Conservation (phyloP, 2,113 vertebrate genomes). For the Amphilophus citrinellus region DNA sequence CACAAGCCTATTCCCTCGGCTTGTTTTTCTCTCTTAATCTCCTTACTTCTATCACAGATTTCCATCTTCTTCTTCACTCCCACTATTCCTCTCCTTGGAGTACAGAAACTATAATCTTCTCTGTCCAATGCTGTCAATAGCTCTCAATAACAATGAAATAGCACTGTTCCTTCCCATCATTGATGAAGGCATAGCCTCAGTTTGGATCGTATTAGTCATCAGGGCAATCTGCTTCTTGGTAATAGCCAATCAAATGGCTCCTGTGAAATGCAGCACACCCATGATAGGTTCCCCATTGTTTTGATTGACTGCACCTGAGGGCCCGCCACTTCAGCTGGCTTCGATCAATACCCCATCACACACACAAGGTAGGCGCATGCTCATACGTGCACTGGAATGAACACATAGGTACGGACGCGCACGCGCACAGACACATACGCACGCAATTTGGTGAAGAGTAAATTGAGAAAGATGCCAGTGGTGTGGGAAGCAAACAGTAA, state of each 20-base stretch:
- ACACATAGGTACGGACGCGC: constrained; percentile 23
- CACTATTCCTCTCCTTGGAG: constrained; percentile 29
- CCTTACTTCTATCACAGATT: constrained; percentile 41
- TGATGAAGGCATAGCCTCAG: constrained; percentile 69
- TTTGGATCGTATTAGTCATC: constrained; percentile 75
- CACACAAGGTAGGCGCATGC: constrained; percentile 29
- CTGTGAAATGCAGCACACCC: constrained; percentile 60
- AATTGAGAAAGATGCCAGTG: constrained; percentile 53
- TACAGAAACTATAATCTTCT: constrained; percentile 74
- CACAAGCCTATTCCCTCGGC: constrained; percentile 37
- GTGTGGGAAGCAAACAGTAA: constrained; percentile 36
- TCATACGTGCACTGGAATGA: constrained; percentile 44
- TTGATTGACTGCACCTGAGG: constrained; percentile 80
- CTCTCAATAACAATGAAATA: constrained; percentile 80
- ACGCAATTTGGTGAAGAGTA: constrained; percentile 47
- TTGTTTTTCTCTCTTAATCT: constrained; percentile 32
- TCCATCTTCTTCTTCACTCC: constrained; percentile 35
- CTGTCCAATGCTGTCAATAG: constrained; percentile 74
- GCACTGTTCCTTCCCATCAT: constrained; percentile 66
- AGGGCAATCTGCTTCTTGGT: constrained; percentile 70
- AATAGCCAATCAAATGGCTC: constrained; percentile 79
- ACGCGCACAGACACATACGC: constrained; percentile 22
- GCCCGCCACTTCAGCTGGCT: constrained; percentile 62
- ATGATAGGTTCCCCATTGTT: constrained; percentile 75
- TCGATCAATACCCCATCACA: constrained; percentile 77